Evolutionary conservation across 2,888 invertebrate genomes (phyloP), one percentile per base, ranked within the genome.

Genomic region (Caradrina clavipalpis): DNA sequence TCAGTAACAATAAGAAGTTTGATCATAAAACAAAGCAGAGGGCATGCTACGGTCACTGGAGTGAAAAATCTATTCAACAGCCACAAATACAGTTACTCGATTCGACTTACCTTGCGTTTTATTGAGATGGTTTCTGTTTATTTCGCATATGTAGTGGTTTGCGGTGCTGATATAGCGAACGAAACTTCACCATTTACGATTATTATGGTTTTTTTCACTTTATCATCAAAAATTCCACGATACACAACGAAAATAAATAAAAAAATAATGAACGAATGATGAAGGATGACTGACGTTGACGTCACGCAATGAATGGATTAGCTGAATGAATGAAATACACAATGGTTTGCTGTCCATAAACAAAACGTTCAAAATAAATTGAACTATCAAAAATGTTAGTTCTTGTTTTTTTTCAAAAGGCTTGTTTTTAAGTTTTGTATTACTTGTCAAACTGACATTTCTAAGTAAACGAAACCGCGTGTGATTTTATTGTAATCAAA

Each of bases 31-130:
- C 72, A 76, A 75, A 79, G 72, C 75, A 78, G 79, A 81, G 68
- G 82, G 71, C 81, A 87, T 82, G 83, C 83, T 78, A 82, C 82
- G 83, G 68, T 77, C 86, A 87, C 73, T 88, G 84, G 73, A 85
- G 85, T 87, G 87, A 79, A 80, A 81, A 86, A 82, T 78, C 19
- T 69, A 76, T 68, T 71, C 80, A 64, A 21, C 49, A 75, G 70
- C 70, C 69, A 79, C 74, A 78, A 79, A 80, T 78, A 85, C 79
- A 86, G 81, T 85, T 84, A 80, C 17, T 17, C 47, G 61, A 31
- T 55, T 54, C 42, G 11, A 60, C 78, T 76, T 57, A 85, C 85
- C 70, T 69, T 70, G 67, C 56, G 56, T 42, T 62, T 58, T 58
- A 53, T 21, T 51, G n/a, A 19, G 13, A 47, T 39, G 15, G n/a